These are phyloP conservation scores for Drosophila grimshawi DNA, from an alignment of 1,140 invertebrate genomes.

Conservation along the genomic window DNA sequence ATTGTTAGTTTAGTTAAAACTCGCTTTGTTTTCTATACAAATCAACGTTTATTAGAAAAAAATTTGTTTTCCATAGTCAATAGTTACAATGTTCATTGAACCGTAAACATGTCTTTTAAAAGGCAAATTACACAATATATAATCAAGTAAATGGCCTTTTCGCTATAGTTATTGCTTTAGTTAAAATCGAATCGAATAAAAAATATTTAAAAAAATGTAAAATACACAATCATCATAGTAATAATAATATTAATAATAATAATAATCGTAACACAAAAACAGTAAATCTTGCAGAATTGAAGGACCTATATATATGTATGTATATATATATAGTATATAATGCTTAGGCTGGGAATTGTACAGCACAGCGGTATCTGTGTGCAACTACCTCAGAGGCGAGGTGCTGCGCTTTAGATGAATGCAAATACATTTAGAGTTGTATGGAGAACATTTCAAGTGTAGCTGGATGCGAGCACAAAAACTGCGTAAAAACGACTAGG, in stretches of 20 bases:
- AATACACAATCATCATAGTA: constrained; percentile 23
- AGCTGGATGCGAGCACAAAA: background rate
- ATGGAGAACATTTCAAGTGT: background rate
- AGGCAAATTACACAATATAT: constrained; percentile 13
- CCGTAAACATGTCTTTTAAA: background rate
- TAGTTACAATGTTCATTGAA: constrained; percentile 14
- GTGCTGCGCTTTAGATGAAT: background rate
- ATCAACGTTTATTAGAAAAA: constrained; percentile 59
- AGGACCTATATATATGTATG: background rate
- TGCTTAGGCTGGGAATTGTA: constrained; percentile 17
- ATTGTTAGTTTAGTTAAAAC: background rate
- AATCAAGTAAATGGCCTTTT: constrained; percentile 25
- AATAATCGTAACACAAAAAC: constrained; percentile 10
- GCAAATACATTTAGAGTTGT: background rate
- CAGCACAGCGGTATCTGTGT: background rate
- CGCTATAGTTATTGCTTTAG: background rate
- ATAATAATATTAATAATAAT: constrained; percentile 10
- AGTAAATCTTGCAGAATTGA: constrained; percentile 7
- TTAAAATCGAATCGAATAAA: constrained; percentile 4
- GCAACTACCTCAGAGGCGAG: background rate
- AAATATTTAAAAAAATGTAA: constrained; percentile 18
- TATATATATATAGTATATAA: constrained; percentile 5
- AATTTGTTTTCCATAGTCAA: constrained; percentile 31
- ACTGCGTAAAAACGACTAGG: constrained; percentile 13
- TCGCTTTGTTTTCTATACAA: constrained; percentile 29